Conservation (phyloP, 2,797 vertebrate genomes). For the Lemur catta region DNA sequence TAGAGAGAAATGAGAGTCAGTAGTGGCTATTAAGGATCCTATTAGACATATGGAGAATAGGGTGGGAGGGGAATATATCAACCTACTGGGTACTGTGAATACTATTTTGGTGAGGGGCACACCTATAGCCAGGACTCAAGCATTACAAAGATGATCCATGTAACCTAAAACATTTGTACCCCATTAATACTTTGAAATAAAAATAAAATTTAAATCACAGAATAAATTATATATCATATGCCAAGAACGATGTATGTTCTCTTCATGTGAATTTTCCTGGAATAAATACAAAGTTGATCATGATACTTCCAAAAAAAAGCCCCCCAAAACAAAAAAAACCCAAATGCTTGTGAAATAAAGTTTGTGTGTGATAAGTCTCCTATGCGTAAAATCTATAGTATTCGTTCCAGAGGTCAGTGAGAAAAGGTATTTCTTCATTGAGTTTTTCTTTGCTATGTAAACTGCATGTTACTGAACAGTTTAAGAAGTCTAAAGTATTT, state of each 20-base stretch:
- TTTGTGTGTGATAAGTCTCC: constrained; percentile 71
- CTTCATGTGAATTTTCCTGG: constrained; percentile 64
- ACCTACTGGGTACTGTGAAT: too few relatives aligned
- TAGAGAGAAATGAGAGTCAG: not conserved
- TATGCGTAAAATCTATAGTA: constrained; percentile 72
- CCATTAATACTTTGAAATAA: too few relatives aligned
- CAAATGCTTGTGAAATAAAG: constrained; percentile 72
- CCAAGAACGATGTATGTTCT: constrained; percentile 61
- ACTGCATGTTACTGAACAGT: constrained; percentile 42
- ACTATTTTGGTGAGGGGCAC: too few relatives aligned
- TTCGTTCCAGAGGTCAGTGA: constrained; percentile 65
- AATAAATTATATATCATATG: not conserved
- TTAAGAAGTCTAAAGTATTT: constrained; percentile 49
- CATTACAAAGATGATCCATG: too few relatives aligned
- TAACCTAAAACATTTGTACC: too few relatives aligned
- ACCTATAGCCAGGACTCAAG: too few relatives aligned
- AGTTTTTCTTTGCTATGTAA: constrained; percentile 65
- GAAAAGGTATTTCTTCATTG: constrained; percentile 67
- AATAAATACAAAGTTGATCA: constrained; percentile 49
- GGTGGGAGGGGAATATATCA: not conserved
- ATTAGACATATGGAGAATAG: not conserved
- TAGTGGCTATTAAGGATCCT: not conserved
- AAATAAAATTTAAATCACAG: not conserved
- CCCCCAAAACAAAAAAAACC: constrained; percentile 17
- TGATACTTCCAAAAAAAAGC: constrained; percentile 25